Conservation (phyloP, 2,113 vertebrate genomes). For the Alces alces region DNA sequence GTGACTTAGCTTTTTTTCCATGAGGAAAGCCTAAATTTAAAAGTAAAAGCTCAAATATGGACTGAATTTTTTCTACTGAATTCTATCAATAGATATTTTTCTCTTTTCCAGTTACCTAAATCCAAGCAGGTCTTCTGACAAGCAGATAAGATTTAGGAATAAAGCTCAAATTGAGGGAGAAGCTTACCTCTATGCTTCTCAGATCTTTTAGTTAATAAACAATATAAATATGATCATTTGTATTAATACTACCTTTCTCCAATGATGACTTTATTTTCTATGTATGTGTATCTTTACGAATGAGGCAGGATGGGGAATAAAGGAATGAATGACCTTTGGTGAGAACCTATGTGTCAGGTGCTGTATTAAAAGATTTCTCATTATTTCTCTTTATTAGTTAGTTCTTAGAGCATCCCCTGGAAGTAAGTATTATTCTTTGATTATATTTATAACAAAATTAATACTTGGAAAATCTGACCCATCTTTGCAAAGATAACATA, state of each 20-base stretch:
- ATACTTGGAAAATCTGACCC: not conserved
- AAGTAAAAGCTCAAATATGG: not conserved
- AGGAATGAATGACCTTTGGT: not conserved
- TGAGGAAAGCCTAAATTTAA: not conserved
- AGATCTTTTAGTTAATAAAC: not conserved
- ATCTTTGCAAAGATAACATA: not conserved
- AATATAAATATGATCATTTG: not conserved
- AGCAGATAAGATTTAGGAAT: not conserved
- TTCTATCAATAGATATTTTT: not conserved
- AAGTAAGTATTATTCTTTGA: not conserved
- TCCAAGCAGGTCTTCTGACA: not conserved
- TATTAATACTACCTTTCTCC: not conserved
- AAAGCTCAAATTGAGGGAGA: not conserved
- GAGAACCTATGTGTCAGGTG: not conserved
- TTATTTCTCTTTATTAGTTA: not conserved
- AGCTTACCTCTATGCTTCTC: not conserved
- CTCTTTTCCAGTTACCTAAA: not conserved
- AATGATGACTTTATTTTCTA: not conserved
- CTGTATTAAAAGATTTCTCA: not conserved
- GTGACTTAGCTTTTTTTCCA: not conserved
- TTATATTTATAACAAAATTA: not conserved
- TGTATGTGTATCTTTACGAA: not conserved
- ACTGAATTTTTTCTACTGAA: not conserved
- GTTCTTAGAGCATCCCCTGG: not conserved
- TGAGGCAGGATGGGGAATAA: not conserved